phyloP scores from a whole-genome alignment of 1,140 invertebrate species.

The Atta texana region DNA sequence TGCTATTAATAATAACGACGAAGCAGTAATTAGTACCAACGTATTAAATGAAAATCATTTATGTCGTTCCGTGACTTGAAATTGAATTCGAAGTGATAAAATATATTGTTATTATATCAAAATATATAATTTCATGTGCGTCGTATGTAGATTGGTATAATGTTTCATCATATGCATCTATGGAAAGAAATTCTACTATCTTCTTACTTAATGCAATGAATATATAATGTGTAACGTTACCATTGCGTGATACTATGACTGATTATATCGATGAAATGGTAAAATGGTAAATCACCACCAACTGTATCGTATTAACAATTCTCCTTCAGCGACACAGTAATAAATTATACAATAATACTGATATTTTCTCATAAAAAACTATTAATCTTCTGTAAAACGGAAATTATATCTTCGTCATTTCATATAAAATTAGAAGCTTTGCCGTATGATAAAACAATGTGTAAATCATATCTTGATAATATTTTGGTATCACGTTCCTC shows the following conservation, averaged over 20 bases:
- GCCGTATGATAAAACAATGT: background rate
- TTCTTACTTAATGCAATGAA: background rate
- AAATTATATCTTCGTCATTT: background rate
- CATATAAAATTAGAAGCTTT: background rate
- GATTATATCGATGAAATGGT: constrained; percentile 47
- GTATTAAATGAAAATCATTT: background rate
- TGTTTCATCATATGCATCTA: constrained; percentile 24
- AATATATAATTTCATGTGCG: background rate
- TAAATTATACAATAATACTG: constrained; percentile 18
- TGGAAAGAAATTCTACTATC: background rate
- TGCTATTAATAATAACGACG: background rate
- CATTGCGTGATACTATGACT: constrained; percentile 35
- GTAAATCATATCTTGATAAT: background rate
- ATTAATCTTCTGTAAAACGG: background rate
- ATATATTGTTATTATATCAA: background rate
- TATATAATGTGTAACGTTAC: constrained; percentile 37
- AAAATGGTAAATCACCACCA: constrained; percentile 47
- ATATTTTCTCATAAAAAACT: background rate
- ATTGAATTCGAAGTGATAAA: background rate
- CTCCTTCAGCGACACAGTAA: background rate
- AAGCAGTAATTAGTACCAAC: background rate
- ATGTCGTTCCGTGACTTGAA: background rate
- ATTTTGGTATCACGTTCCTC: background rate
- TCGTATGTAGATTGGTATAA: background rate
- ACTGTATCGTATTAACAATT: constrained; percentile 16